These are phyloP conservation scores for Drosophila willistoni DNA, from an alignment of 1,140 invertebrate species.

Conservation along the genomic window DNA sequence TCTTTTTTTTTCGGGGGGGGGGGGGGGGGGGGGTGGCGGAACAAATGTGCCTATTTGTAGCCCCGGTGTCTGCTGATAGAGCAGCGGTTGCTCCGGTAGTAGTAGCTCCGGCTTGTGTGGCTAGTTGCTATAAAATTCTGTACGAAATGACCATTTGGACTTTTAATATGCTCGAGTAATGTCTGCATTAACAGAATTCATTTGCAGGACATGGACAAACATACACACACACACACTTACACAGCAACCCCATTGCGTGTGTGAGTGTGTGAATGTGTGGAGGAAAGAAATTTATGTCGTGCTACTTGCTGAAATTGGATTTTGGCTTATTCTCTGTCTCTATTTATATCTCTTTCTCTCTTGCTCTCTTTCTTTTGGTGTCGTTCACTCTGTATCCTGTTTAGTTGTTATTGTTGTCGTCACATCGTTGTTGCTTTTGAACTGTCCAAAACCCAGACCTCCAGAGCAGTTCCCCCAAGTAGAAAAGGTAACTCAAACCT, in stretches of 20 bases:
- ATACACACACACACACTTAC: too few relatives aligned
- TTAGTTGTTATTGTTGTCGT: slow-evolving; percentile 60
- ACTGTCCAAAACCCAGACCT: background rate
- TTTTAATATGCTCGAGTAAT: slow-evolving; percentile 83
- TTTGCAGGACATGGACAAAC: slow-evolving; percentile 68
- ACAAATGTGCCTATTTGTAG: slow-evolving; percentile 77
- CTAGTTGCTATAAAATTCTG: slow-evolving; percentile 79
- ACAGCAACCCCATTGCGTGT: slow-evolving; percentile 26
- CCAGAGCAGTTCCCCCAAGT: too few relatives aligned
- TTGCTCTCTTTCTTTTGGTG: background rate
- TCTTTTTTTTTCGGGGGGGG: slow-evolving; percentile 6
- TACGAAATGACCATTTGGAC: slow-evolving; percentile 81
- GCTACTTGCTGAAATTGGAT: slow-evolving; percentile 80
- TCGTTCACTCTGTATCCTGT: slow-evolving; percentile 6
- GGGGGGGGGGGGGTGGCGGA: slow-evolving; percentile 41
- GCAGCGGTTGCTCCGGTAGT: background rate
- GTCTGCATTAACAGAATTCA: slow-evolving; percentile 83
- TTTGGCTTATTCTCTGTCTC: slow-evolving; percentile 48
- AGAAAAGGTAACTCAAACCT: background rate
- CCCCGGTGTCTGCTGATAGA: slow-evolving; percentile 18
- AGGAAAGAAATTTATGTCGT: slow-evolving; percentile 77
- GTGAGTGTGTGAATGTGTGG: slow-evolving; percentile 32
- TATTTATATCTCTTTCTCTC: background rate
- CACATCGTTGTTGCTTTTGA: slow-evolving; percentile 64
- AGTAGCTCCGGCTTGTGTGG: slow-evolving; percentile 38